Conservation (phyloP, 1,140 invertebrate species). For the Sitodiplosis mosellana region DNA sequence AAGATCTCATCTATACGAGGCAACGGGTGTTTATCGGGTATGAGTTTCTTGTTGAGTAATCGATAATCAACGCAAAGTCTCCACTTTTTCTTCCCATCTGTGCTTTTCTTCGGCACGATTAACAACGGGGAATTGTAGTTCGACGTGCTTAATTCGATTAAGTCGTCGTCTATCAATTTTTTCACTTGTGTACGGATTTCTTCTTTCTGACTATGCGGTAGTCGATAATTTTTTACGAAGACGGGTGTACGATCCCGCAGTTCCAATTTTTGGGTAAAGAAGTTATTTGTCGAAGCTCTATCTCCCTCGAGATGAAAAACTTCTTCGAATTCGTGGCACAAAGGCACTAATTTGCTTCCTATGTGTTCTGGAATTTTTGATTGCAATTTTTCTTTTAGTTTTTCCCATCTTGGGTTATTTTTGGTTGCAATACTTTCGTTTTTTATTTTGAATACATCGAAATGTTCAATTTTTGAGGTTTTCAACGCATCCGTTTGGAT, state of each 20-base stretch:
- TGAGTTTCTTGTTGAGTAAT: constrained; percentile 6
- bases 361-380: not conserved
- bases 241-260: constrained; percentile 2
- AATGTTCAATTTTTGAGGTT: no score
- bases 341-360: not conserved
- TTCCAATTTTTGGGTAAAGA: constrained; percentile 3
- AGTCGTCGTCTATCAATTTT: constrained; percentile 8
- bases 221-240: constrained; percentile 5
- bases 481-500: no score
- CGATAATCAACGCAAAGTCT: constrained; percentile 21
- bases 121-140: constrained; percentile 11
- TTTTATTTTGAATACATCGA: no score
- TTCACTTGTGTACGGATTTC: constrained; percentile 10
- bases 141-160: constrained; percentile 8
- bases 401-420: no score
- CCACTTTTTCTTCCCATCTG: constrained; percentile 7
- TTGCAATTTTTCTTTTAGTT: not conserved
- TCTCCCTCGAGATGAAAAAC: not conserved
- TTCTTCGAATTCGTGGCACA: not conserved
- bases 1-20: constrained; percentile 28
- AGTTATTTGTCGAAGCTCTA: constrained; percentile 3
- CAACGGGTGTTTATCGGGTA: constrained; percentile 11
- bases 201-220: constrained; percentile 10
- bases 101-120: constrained; percentile 9
- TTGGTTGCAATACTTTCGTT: no score